phyloP scores from a whole-genome alignment of 2,888 invertebrate species.

The Drosophila robusta region DNA sequence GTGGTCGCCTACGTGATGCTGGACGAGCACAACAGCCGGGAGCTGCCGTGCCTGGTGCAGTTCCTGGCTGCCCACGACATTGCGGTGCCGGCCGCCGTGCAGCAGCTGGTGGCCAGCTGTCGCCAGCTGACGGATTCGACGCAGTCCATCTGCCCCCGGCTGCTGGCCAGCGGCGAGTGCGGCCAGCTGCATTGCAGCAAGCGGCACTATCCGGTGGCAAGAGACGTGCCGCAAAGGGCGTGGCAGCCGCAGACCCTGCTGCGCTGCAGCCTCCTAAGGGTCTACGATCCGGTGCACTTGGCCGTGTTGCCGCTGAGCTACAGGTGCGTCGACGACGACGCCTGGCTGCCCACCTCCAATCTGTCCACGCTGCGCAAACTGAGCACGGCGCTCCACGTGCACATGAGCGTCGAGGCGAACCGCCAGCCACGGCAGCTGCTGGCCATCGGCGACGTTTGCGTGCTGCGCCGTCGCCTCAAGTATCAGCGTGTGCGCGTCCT shows the following conservation, averaged over 20 bases:
- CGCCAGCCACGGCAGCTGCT: background rate
- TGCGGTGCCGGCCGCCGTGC: background rate
- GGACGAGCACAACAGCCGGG: constrained; percentile 38
- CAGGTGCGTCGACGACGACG: background rate
- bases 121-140: constrained; percentile 3
- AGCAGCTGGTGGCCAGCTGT: constrained; percentile 16
- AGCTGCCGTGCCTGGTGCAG: constrained; percentile 24
- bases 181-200: constrained; percentile 19
- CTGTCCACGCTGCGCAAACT: background rate
- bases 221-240: constrained; percentile 21
- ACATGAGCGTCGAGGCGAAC: constrained; percentile 32
- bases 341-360: constrained; percentile 33
- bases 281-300: constrained; percentile 42
- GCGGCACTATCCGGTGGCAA: constrained; percentile 26
- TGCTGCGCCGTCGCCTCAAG: constrained; percentile 11
- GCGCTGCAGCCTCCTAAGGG: constrained; percentile 35
- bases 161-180: constrained; percentile 44
- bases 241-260: constrained; percentile 19
- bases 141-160: constrained; percentile 21
- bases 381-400: constrained; percentile 11
- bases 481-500: constrained; percentile 55
- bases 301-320: constrained; percentile 39
- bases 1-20: constrained; percentile 41
- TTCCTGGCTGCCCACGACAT: constrained; percentile 50
- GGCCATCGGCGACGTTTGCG: constrained; percentile 42